Evolutionary conservation across 2,113 vertebrate genomes (phyloP), one percentile per base, ranked within the genome.

Genomic region (Onychorhynchus coronatus): DNA sequence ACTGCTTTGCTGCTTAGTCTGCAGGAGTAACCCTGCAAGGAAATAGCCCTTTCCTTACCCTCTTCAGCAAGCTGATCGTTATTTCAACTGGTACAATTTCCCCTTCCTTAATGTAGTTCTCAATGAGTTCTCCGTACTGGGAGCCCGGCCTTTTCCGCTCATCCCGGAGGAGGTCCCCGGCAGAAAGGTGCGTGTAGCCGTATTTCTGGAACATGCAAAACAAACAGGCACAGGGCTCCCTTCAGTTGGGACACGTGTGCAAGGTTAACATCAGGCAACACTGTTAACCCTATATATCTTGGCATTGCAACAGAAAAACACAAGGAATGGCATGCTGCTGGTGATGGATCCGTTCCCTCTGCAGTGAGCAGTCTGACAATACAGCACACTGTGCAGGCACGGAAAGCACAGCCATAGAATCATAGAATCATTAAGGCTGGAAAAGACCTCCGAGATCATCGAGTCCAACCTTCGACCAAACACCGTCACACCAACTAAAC

Each of bases 11-110:
- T 79, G 24, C 63, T 85, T 56, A 70, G 62, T 33, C 77, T 92
- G 55, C 92, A 86, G 18, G 30, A 88, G 41, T 17, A 79, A 96
- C 58, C 15, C 84, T 91, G 62, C 61, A 80, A 66, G 58, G 70
- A 92, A 93, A 87, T 0, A 33, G 59, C 39, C 84, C 50, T 91
- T n/a, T 76, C 71, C 98, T 95, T 97, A 99, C 99, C 99, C 98
- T 99, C 92, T 96, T 98, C 72, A 99, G 96, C 91, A 99, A 97
- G 93, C 98, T 98, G 98, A 99, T 99, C 78, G 99, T 99, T 97
- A 99, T 99, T 97, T 99, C 98, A 85, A 99, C 99, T 0, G 99
- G 99, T 35, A 99, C 99, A 8, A 99, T 99, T 97, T 98, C 99
- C 42, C 99, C 99, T 55, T 99, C 99, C 94, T 98, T 99, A 93